Percentiles rank a stretch among this genome's conserved stretches.
These are phyloP conservation scores for Raja brachyura DNA, from an alignment of 2,113 vertebrate species.

Conservation along the genomic window DNA sequence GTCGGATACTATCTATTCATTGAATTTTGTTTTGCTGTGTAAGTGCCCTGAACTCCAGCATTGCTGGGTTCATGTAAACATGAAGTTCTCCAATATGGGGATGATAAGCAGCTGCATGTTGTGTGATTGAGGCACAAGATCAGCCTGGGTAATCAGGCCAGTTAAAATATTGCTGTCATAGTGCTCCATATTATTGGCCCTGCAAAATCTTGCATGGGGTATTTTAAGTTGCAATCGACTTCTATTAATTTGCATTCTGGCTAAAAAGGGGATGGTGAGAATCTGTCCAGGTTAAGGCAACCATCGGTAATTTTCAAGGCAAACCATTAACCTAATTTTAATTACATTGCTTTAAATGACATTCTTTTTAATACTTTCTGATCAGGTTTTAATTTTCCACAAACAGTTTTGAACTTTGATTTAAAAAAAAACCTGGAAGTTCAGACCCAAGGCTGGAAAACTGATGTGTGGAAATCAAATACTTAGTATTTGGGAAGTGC, in stretches of 20 bases:
- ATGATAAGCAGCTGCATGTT: slow-evolving; percentile 6
- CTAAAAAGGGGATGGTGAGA: background rate
- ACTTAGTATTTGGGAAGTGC: background rate
- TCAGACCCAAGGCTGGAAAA: background rate
- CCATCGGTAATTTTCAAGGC: background rate
- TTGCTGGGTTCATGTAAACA: background rate
- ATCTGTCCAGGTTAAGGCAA: background rate
- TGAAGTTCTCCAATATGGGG: background rate
- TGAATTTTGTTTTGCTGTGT: background rate
- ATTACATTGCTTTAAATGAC: background rate
- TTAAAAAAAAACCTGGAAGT: background rate
- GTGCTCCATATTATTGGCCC: background rate
- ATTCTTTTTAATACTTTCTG: background rate
- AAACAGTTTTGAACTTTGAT: background rate
- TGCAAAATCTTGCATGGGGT: background rate
- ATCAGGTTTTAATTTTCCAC: background rate
- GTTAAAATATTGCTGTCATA: background rate
- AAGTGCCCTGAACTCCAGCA: background rate
- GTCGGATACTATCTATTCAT: background rate
- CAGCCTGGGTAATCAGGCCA: background rate
- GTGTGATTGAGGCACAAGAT: background rate
- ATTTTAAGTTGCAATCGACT: background rate
- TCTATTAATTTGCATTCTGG: background rate
- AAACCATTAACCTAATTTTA: background rate
- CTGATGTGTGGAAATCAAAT: background rate